These are phyloP conservation scores for Emydocephalus ijimae DNA, from an alignment of 2,113 vertebrate genomes.

Conservation along the genomic window DNA sequence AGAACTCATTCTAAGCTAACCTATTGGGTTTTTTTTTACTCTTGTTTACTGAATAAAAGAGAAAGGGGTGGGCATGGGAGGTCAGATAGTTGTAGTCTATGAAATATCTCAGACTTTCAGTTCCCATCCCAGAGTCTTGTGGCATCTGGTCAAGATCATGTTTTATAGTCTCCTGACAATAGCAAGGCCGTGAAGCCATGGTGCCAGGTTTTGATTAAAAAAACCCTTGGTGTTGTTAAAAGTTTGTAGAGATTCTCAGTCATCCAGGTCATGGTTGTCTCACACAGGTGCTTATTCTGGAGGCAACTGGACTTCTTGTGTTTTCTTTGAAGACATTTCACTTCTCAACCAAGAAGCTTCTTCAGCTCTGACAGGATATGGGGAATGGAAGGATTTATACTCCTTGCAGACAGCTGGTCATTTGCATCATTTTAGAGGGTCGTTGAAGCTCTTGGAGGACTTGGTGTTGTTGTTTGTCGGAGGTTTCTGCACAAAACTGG, in stretches of 20 bases:
- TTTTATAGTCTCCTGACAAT: neutral
- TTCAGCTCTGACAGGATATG: too few relatives aligned
- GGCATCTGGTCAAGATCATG: neutral
- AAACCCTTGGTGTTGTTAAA: neutral
- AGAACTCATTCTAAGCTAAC: neutral
- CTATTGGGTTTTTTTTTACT: neutral
- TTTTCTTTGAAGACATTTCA: too few relatives aligned
- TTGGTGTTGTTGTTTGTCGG: neutral
- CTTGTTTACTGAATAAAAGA: neutral
- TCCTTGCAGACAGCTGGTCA: too few relatives aligned
- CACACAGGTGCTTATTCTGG: too few relatives aligned
- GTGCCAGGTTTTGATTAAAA: neutral
- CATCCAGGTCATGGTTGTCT: too few relatives aligned
- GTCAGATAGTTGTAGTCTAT: neutral
- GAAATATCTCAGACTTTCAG: neutral
- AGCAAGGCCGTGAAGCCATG: neutral
- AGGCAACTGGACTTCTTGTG: too few relatives aligned
- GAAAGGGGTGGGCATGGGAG: neutral
- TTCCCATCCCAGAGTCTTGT: neutral
- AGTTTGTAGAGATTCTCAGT: too few relatives aligned
- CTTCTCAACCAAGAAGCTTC: too few relatives aligned
- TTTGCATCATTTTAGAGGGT: too few relatives aligned
- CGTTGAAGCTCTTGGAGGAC: too few relatives aligned
- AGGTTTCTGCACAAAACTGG: neutral
- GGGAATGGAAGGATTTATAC: too few relatives aligned